Evolutionary conservation across 2,888 invertebrate species (phyloP).

Genomic region (Gymnocheta viridis): DNA sequence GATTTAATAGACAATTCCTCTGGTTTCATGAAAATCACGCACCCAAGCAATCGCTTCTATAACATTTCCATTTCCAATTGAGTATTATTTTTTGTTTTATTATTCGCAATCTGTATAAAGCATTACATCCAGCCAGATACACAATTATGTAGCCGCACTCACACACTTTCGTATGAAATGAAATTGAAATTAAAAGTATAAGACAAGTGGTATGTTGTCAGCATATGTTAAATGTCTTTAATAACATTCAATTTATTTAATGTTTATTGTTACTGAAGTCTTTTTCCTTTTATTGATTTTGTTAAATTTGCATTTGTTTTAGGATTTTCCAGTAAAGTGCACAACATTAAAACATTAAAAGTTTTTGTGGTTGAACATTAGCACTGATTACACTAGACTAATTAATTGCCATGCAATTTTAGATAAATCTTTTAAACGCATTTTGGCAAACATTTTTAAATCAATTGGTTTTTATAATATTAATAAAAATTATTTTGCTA

Average conservation of each 20-base stretch:
- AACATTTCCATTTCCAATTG: constrained; percentile 3
- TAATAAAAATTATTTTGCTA: no score
- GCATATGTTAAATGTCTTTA: constrained; percentile 62
- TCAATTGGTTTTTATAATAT: no score
- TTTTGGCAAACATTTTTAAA: no score
- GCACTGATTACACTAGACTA: background rate
- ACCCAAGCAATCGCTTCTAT: no score
- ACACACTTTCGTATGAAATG: constrained; percentile 32
- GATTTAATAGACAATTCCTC: no score
- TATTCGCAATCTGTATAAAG: constrained; percentile 32
- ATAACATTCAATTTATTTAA: constrained; percentile 62
- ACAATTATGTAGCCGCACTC: background rate
- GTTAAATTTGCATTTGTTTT: background rate
- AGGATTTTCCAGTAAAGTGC: no score
- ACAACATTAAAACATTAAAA: background rate
- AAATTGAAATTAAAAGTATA: constrained; percentile 64
- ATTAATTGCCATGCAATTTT: constrained; percentile 24
- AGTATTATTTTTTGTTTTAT: background rate
- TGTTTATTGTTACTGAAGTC: constrained; percentile 55
- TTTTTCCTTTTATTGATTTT: constrained; percentile 32
- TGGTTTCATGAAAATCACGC: no score
- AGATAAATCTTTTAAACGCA: background rate
- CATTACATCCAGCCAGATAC: background rate
- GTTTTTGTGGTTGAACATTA: constrained; percentile 4
- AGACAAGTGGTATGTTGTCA: constrained; percentile 65